These are phyloP conservation scores for Plectrocnemia conspersa DNA, from an alignment of 1,140 invertebrate genomes.

Conservation along the genomic window DNA sequence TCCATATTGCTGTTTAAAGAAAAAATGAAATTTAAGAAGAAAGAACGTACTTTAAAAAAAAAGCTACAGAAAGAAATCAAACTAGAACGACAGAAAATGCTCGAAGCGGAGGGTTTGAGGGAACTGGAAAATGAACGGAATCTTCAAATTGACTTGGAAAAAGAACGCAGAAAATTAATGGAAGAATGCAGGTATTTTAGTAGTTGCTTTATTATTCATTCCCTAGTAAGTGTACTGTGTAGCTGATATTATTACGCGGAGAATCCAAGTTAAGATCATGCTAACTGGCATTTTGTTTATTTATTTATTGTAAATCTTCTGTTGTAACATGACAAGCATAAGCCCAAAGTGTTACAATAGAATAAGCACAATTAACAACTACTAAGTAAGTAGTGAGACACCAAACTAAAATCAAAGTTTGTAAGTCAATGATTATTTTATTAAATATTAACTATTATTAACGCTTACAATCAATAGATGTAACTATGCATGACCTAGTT, in stretches of 20 bases:
- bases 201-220: too few species aligned
- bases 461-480: too few species aligned
- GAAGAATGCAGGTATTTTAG: slow-evolving; percentile 25
- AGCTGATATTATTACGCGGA: not conserved
- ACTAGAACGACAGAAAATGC: slow-evolving; percentile 16
- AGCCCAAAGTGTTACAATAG: too few species aligned
- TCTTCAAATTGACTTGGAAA: slow-evolving; percentile 22
- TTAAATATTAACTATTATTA: not conserved
- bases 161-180: slow-evolving; percentile 25
- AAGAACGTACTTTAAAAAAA: slow-evolving; percentile 11
- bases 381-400: too few species aligned
- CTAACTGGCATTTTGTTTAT: slow-evolving; percentile 1
- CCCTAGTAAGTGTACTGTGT: not conserved
- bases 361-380: not conserved
- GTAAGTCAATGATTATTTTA: not conserved
- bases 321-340: too few species aligned
- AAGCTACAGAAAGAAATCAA: slow-evolving; percentile 26
- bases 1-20: slow-evolving; percentile 15
- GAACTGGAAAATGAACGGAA: slow-evolving; percentile 23
- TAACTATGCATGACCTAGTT: too few species aligned
- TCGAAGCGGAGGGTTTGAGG: slow-evolving; percentile 13
- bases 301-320: too few species aligned
- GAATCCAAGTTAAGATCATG: not conserved
- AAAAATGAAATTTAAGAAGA: slow-evolving; percentile 19
- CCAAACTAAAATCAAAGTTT: too few species aligned